These are phyloP conservation scores for Drosophila pectinifera DNA, from an alignment of 1,140 invertebrate species.

Conservation along the genomic window DNA sequence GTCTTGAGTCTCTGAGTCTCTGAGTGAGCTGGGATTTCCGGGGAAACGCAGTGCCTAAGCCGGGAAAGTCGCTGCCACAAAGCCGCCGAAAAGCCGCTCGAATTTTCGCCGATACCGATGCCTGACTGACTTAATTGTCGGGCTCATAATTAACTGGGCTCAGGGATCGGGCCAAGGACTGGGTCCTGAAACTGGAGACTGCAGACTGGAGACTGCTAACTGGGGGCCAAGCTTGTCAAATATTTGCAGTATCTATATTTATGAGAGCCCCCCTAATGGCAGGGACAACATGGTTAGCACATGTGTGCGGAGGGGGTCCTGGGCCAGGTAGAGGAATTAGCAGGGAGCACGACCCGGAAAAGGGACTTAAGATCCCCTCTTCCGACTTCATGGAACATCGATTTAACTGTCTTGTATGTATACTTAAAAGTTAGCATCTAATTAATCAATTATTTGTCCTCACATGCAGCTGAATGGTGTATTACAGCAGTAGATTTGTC, in stretches of 20 bases:
- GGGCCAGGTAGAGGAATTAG: neutral
- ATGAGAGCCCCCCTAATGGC: slow-evolving; percentile 24
- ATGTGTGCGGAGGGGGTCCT: neutral
- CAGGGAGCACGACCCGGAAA: neutral
- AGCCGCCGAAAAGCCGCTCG: slow-evolving; percentile 6
- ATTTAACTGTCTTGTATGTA: neutral
- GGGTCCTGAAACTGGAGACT: neutral
- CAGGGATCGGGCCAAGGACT: neutral
- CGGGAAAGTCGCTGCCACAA: slow-evolving; percentile 17
- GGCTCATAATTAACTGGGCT: slow-evolving; percentile 29
- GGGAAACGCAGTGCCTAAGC: slow-evolving; percentile 10
- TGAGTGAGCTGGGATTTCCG: neutral
- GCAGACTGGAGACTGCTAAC: neutral
- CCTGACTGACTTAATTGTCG: slow-evolving; percentile 17
- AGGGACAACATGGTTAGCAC: slow-evolving; percentile 9
- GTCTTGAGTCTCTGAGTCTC: too few relatives aligned
- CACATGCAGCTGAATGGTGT: too few relatives aligned
- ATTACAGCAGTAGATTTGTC: too few relatives aligned
- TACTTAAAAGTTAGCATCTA: neutral
- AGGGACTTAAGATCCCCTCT: neutral
- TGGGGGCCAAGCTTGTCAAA: slow-evolving; percentile 9
- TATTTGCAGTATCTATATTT: slow-evolving; percentile 32
- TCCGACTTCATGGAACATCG: neutral
- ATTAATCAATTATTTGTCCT: too few relatives aligned
- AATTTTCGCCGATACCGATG: slow-evolving; percentile 1